Percentiles rank a stretch among this genome's conserved stretches.
Conservation (phyloP, 2,888 invertebrate genomes). For the Oligia strigilis region DNA sequence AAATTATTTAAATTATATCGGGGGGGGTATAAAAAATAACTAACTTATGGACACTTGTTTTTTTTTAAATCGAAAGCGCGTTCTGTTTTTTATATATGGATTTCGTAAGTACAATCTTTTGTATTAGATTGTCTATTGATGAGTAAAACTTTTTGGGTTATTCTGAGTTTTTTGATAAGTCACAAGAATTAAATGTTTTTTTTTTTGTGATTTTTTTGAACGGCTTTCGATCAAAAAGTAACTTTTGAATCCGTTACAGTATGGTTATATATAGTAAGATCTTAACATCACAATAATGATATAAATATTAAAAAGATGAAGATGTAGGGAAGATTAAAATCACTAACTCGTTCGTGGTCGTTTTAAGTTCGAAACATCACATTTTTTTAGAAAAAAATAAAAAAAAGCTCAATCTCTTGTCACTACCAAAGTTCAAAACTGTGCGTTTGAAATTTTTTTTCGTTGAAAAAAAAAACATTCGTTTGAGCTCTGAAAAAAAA, state of each 20-base stretch:
- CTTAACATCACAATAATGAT: slow-evolving; percentile 67
- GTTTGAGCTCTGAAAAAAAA: slow-evolving; percentile 65
- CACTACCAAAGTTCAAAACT: slow-evolving; percentile 61
- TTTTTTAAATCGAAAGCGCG: slow-evolving; percentile 57
- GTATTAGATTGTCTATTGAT: not conserved
- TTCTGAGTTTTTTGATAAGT: not conserved
- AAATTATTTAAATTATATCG: slow-evolving; percentile 66
- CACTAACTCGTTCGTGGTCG: slow-evolving; percentile 69
- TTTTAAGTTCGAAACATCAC: slow-evolving; percentile 70
- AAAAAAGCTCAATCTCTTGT: slow-evolving; percentile 61
- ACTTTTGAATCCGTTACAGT: slow-evolving; percentile 54
- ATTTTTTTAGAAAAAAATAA: slow-evolving; percentile 50
- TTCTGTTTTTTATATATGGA: not conserved
- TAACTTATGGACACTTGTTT: slow-evolving; percentile 54
- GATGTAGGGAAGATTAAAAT: slow-evolving; percentile 68
- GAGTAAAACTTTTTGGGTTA: slow-evolving; percentile 6
- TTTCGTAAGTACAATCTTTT: not conserved
- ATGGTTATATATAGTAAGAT: slow-evolving; percentile 61
- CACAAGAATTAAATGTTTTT: not conserved
- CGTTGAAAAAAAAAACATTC: slow-evolving; percentile 27
- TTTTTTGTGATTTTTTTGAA: not conserved
- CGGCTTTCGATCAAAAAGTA: slow-evolving; percentile 50
- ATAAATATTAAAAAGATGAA: slow-evolving; percentile 67
- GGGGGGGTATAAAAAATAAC: slow-evolving; percentile 67
- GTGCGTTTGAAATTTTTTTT: slow-evolving; percentile 61